Evolutionary conservation across 2,113 vertebrate species (phyloP).

Genomic region (Regulus satrapa): DNA sequence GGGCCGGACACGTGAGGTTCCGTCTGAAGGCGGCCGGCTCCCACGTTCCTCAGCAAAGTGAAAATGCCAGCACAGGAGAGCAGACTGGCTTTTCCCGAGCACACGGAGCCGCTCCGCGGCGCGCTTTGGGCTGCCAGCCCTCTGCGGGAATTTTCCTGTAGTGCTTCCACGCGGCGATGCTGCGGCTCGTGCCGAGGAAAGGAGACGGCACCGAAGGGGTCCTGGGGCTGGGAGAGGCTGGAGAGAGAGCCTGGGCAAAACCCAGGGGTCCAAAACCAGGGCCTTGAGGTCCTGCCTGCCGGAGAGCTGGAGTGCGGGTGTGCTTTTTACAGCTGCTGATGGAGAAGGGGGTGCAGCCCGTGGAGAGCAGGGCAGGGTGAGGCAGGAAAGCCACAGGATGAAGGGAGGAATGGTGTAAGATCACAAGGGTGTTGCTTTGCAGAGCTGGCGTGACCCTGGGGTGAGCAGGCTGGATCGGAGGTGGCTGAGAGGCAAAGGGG

Average conservation of each 20-base stretch:
- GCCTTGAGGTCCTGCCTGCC: neutral
- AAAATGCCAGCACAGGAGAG: slow-evolving; percentile 24
- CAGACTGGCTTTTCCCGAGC: slow-evolving; percentile 2
- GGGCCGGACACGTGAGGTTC: neutral
- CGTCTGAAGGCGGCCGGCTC: neutral
- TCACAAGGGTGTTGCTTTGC: neutral
- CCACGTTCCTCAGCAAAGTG: neutral
- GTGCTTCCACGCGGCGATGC: neutral
- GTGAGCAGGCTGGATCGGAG: neutral
- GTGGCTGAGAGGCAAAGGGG: neutral
- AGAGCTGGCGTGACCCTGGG: rapidly evolving
- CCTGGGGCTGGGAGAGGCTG: neutral
- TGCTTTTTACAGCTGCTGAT: rapidly evolving
- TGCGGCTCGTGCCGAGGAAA: neutral
- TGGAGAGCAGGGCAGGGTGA: neutral
- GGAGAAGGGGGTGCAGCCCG: rapidly evolving
- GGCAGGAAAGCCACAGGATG: neutral
- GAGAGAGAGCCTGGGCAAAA: neutral
- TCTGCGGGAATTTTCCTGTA: neutral
- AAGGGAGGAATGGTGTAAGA: neutral
- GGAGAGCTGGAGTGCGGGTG: rapidly evolving
- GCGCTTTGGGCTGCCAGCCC: neutral
- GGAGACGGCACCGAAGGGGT: rapidly evolving
- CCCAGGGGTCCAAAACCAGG: neutral
- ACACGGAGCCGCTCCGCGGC: neutral